Conservation (phyloP, 2,797 vertebrate genomes). For the Xenops minutus region DNA sequence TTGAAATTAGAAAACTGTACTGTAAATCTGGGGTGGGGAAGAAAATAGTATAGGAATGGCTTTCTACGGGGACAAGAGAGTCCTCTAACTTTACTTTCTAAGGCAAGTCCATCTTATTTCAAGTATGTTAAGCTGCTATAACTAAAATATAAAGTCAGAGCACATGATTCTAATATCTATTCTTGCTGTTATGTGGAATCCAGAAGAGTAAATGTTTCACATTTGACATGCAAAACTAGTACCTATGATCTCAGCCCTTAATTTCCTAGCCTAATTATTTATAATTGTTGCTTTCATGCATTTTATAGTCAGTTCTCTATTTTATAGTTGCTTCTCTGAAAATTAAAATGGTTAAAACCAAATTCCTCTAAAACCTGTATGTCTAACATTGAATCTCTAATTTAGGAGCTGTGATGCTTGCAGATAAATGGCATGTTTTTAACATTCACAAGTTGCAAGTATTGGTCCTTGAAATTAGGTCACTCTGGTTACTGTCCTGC, state of each 20-base stretch:
- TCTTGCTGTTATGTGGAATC: background rate
- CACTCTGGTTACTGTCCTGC: background rate
- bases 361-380: background rate
- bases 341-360: background rate
- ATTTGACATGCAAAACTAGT: background rate
- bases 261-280: background rate
- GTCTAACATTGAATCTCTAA: background rate
- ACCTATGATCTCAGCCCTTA: background rate
- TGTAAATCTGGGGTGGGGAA: background rate
- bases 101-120: background rate
- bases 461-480: conserved; percentile 9
- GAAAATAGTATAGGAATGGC: background rate
- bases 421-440: background rate
- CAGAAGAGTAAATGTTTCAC: background rate
- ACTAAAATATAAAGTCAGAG: background rate
- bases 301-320: background rate
- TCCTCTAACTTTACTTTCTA: background rate
- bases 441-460: background rate
- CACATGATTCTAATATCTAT: background rate
- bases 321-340: background rate
- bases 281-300: background rate
- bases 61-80: background rate
- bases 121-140: background rate
- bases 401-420: background rate
- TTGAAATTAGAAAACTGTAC: background rate